A percentile compares a stretch with the other conserved stretches of the same genome.
Evolutionary conservation across 2,113 vertebrate species (phyloP).

Genomic region (Paedocypris sp.): DNA sequence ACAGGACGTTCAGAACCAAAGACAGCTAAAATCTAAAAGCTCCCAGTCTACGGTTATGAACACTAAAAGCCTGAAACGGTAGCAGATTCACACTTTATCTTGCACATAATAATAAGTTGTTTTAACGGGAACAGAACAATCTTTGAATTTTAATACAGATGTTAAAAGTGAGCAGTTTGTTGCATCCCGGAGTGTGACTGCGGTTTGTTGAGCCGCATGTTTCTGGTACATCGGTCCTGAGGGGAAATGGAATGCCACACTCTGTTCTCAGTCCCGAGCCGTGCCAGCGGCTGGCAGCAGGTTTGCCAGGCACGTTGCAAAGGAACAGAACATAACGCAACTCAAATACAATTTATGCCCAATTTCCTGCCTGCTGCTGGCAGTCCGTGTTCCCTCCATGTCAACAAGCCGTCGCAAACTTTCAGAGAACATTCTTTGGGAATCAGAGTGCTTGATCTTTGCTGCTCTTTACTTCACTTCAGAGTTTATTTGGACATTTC

Average conservation of each 20-base stretch:
- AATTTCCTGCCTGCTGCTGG: background rate
- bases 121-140: background rate
- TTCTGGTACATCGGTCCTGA: conserved; percentile 16
- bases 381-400: conserved; percentile 9
- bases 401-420: too few species aligned
- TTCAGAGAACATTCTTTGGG: too few species aligned
- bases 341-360: background rate
- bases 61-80: too few species aligned
- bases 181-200: background rate
- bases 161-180: background rate
- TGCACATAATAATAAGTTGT: too few species aligned
- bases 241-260: background rate
- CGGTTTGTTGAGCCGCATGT: background rate
- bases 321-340: conserved; percentile 8
- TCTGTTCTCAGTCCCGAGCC: conserved; percentile 6
- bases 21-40: too few species aligned
- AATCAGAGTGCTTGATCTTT: too few species aligned
- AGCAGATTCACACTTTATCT: too few species aligned
- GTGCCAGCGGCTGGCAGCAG: conserved; percentile 18
- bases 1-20: too few species aligned
- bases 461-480: too few species aligned
- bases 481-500: too few species aligned
- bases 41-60: too few species aligned
- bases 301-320: conserved; percentile 12
- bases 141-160: background rate